Evolutionary conservation across 2,113 vertebrate species (phyloP).

Genomic region (Cryptotis parvus): DNA sequence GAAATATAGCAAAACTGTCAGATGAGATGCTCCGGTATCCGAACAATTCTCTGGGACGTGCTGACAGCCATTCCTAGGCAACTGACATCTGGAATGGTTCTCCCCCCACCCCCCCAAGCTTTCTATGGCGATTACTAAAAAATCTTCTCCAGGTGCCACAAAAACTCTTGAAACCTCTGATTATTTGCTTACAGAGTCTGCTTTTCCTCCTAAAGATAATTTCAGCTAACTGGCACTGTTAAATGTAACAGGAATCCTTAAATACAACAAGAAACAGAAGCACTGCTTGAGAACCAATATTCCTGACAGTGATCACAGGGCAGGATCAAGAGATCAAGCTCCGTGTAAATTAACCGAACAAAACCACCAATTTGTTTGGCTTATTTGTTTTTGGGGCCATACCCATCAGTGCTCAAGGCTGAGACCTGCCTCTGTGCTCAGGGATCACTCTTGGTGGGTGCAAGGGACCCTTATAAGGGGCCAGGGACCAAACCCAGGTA

Average conservation of each 20-base stretch:
- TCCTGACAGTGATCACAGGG: not conserved
- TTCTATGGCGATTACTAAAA: conserved; percentile 20
- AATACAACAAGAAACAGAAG: not conserved
- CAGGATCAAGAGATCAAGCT: not conserved
- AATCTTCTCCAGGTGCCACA: conserved; percentile 10
- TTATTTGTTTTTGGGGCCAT: too few species aligned
- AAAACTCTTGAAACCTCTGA: conserved; percentile 30
- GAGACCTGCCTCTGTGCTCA: too few species aligned
- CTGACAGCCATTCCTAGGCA: conserved; percentile 5
- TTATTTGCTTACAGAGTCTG: conserved; percentile 11
- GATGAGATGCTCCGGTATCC: not conserved
- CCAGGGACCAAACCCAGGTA: too few species aligned
- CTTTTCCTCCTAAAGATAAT: not conserved
- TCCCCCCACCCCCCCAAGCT: not conserved
- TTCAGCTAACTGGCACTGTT: not conserved
- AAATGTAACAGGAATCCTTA: conserved; percentile 1
- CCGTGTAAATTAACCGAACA: not conserved
- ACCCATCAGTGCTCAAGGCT: too few species aligned
- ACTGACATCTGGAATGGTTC: not conserved
- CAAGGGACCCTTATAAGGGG: too few species aligned
- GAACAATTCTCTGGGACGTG: not conserved
- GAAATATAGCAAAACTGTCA: not conserved
- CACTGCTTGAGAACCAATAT: not conserved
- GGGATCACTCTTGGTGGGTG: too few species aligned
- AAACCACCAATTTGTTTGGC: not conserved